Evolutionary conservation across 2,888 invertebrate species (phyloP).

Genomic region (Machimus rusticus): DNA sequence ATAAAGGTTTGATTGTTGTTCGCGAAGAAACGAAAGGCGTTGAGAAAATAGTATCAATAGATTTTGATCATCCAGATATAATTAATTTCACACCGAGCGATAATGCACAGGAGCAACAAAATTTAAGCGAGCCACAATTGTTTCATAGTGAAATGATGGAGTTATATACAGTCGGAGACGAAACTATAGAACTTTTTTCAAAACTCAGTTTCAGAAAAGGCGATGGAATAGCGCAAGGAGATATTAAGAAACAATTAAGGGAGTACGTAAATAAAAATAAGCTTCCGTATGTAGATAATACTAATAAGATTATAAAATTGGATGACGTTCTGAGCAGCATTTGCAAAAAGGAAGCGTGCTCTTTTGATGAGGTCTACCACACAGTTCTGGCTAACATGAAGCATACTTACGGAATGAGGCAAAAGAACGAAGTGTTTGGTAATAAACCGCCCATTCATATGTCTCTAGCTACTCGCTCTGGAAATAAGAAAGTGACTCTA

Average conservation of each 20-base stretch:
- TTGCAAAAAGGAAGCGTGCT: constrained; percentile 54
- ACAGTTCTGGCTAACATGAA: constrained; percentile 73
- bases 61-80: constrained; percentile 69
- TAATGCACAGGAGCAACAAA: constrained; percentile 27
- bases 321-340: constrained; percentile 57
- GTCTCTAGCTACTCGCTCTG: constrained; percentile 77
- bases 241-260: constrained; percentile 73
- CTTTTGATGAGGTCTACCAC: constrained; percentile 77
- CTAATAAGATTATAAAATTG: constrained; percentile 55
- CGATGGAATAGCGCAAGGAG: constrained; percentile 68
- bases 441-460: constrained; percentile 81
- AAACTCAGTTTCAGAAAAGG: constrained; percentile 66
- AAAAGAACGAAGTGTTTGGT: constrained; percentile 64
- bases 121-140: constrained; percentile 51
- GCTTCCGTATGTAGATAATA: constrained; percentile 62
- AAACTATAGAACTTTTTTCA: constrained; percentile 58
- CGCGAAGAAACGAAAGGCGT: constrained; percentile 80
- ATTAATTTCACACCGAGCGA: constrained; percentile 58
- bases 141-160: constrained; percentile 61
- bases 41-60: constrained; percentile 75
- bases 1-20: constrained; percentile 70
- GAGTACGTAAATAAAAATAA: constrained; percentile 75
- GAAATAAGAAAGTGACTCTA: constrained; percentile 91
- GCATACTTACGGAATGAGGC: constrained; percentile 62
- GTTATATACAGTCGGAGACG: constrained; percentile 59